Evolutionary conservation across 2,113 vertebrate species (phyloP), one percentile per base, ranked within the genome.

Genomic region (Rhea americana): DNA sequence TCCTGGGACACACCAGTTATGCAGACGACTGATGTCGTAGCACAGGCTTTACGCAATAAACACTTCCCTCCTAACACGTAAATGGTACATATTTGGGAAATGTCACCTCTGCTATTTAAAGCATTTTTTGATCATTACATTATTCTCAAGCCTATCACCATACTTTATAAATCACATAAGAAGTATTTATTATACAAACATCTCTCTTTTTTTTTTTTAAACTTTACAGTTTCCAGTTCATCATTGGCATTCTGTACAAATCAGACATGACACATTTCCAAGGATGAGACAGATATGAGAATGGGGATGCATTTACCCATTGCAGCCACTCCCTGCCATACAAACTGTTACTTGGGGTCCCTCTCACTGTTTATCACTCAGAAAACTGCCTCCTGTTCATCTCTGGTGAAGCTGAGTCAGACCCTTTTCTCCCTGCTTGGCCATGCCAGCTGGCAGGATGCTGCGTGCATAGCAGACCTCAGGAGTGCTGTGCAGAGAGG

Each of bases 51-150:
- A 21, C 48, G 92, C 79, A 70, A 30, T 16, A 62, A 76, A 30
- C 13, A 4, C 28, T 76, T 63, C 50, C 28, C 58, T 66, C 55
- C 68, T 81, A 68, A 50, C 84, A 21, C 62, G 41, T 48, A 48
- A 71, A 63, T 0, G 15, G 45, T 55, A 45, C 76, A 94, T 55
- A 67, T 81, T 53, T 73, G 89, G 86, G 73, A 95, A 93, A 88
- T 81, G 80, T 67, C 86, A 84, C 83, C 84, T 93, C 77, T 78
- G 83, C 77, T 84, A 55, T 78, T 93, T 84, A 70, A 81, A 83
- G 70, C 14, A 13, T 15, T 28, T 47, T 90, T 86, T 66, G 4
- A 86, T 94, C 68, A 67, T 61, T 81, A 51, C 80, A 55, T 90
- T 94, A 66, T 58, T 90, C 77, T 90, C 75, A 74, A 86, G 68